A percentile compares a stretch with the other conserved stretches of the same genome.
Conservation (phyloP, 2,113 vertebrate species). For the Lanius ludovicianus region DNA sequence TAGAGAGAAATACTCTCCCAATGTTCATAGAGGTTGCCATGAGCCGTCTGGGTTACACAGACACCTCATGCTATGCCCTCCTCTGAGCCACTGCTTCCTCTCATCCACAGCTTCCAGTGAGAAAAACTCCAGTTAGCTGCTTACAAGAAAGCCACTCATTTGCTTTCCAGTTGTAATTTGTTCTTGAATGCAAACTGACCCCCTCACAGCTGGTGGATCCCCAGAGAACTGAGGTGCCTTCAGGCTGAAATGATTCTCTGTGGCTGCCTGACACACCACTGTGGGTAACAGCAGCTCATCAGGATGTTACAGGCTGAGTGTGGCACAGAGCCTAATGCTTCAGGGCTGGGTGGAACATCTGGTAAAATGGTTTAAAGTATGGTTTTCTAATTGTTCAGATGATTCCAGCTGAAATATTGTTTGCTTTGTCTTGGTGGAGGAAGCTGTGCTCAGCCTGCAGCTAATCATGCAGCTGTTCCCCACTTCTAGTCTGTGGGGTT, state of each 20-base stretch:
- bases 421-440: constrained; percentile 10
- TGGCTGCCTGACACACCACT: neutral
- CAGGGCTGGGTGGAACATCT: neutral
- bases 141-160: neutral
- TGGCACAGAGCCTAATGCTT: neutral
- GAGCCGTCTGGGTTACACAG: neutral
- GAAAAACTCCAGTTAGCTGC: neutral
- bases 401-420: neutral
- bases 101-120: neutral
- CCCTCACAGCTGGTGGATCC: neutral
- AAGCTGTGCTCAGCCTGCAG: neutral
- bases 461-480: neutral
- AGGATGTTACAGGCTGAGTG: neutral
- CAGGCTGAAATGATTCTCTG: neutral
- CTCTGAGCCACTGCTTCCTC: neutral
- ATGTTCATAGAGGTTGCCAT: neutral
- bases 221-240: neutral
- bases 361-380: neutral
- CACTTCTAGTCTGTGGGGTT: neutral
- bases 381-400: neutral
- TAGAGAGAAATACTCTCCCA: neutral
- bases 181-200: neutral
- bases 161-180: neutral
- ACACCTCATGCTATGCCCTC: neutral
- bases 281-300: neutral